Conservation (phyloP, 2,113 vertebrate genomes). For the Solea senegalensis region DNA sequence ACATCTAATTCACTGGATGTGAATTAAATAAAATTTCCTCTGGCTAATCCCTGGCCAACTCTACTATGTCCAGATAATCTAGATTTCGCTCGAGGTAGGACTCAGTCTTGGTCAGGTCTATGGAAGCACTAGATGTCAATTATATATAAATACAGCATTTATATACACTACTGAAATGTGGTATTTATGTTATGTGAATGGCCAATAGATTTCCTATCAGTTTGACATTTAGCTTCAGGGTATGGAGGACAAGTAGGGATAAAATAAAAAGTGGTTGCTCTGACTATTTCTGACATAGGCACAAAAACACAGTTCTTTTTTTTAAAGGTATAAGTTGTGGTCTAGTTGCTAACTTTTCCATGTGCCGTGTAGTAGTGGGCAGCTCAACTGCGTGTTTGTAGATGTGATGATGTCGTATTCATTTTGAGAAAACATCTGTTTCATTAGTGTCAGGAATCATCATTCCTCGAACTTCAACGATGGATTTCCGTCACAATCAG, state of each 20-base stretch:
- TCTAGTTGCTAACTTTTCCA: too few relatives aligned
- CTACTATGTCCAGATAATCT: constrained; percentile 37
- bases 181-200: constrained; percentile 21
- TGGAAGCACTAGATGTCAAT: not conserved
- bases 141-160: too few relatives aligned
- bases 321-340: not conserved
- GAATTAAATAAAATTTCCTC: constrained; percentile 35
- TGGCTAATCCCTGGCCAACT: constrained; percentile 42
- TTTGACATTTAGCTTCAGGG: constrained; percentile 38
- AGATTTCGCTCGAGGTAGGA: constrained; percentile 15
- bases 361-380: too few relatives aligned
- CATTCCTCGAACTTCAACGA: too few relatives aligned
- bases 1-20: constrained; percentile 47
- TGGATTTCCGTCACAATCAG: too few relatives aligned
- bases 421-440: too few relatives aligned
- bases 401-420: too few relatives aligned
- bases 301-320: constrained; percentile 1
- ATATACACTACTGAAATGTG: too few relatives aligned
- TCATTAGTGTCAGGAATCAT: too few relatives aligned
- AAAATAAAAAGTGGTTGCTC: constrained; percentile 1
- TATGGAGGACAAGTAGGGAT: not conserved
- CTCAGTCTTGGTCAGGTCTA: constrained; percentile 6
- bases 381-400: too few relatives aligned
- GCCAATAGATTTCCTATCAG: constrained; percentile 43
- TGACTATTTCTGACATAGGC: constrained; percentile 13